Base-by-base conservation (phyloP, 1,140 invertebrate species). In the Pteromalus puparum region DNA sequence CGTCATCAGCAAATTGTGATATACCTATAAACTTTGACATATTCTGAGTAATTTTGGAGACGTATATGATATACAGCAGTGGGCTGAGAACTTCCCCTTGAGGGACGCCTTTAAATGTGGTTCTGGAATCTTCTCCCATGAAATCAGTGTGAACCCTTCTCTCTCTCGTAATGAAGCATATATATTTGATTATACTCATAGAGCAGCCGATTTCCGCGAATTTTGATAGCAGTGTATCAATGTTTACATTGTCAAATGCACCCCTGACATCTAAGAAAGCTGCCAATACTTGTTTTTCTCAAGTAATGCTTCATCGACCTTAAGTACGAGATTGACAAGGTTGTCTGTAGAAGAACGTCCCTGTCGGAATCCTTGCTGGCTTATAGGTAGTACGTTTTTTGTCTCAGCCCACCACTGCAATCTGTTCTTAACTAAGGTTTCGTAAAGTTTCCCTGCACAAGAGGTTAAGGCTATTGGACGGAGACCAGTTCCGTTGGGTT, bases 391-490 rank as follows among this genome's bases (percentile, higher is more conserved):
- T n/a, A 79, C 21, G 12, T 79, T 67, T 13, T 79, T 18, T 13
- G 18, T 65, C 38, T 79, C 61, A 28, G 65, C 30, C 61, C 53
- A 79, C 48, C 53, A 79, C 28, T 79, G 53, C 7, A 79, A 38
- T 3, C 77, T 26, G 34, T 79, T 79, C 61, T 79, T 79, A 24
- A 79, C 6, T 13, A 79, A 15, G 13, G 77, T 79, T 79, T 79
- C 61, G 15, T 38, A 79, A 4, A 85, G 38, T 73, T 88, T 88
- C 21, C 72, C 73, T 1, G 85, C 12, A 46, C 84, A 87, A 26
- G 84, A 82, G 12, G 87, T 79, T 21, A 87, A 75, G 12, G 85
- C 81, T 30, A 86, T 87, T 28, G 87, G 87, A 42, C 80, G 74
- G 13, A 83, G 80, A 38, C 81, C 84, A 15, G 67, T 81, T 7